A percentile compares a stretch with the other conserved stretches of the same genome.
These are phyloP conservation scores for Bufo bufo DNA, from an alignment of 2,113 vertebrate genomes.

Conservation along the genomic window DNA sequence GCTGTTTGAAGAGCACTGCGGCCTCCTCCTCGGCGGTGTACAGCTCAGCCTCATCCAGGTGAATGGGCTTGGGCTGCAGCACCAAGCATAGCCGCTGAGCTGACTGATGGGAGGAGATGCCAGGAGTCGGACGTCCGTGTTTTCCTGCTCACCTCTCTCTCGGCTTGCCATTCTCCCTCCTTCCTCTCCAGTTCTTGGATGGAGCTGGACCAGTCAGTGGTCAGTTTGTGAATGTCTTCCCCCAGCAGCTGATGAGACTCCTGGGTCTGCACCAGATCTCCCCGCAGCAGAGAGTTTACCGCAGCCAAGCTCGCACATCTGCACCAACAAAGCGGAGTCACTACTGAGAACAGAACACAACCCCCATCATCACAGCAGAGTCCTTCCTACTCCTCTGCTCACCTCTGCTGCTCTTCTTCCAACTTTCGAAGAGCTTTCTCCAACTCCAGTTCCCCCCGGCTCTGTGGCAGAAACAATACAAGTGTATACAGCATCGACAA, in stretches of 20 bases:
- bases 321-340: background rate
- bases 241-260: constrained; percentile 75
- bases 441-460: constrained; percentile 72
- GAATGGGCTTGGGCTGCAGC: too few relatives aligned
- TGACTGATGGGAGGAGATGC: too few relatives aligned
- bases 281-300: constrained; percentile 76
- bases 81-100: too few relatives aligned
- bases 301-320: constrained; percentile 80
- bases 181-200: constrained; percentile 77
- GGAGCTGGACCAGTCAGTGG: constrained; percentile 81
- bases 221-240: constrained; percentile 82
- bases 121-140: too few relatives aligned
- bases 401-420: constrained; percentile 91
- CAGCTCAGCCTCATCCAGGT: too few relatives aligned
- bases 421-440: constrained; percentile 81
- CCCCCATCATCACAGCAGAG: background rate
- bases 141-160: constrained; percentile 74
- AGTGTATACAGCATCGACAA: background rate
- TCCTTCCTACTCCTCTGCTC: background rate
- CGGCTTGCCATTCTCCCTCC: constrained; percentile 77
- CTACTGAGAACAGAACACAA: background rate
- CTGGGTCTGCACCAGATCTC: constrained; percentile 79
- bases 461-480: constrained; percentile 41
- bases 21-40: too few relatives aligned
- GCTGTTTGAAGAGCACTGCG: too few relatives aligned